phyloP scores from a whole-genome alignment of 2,888 invertebrate species.

The Halictus quadricinctus region DNA sequence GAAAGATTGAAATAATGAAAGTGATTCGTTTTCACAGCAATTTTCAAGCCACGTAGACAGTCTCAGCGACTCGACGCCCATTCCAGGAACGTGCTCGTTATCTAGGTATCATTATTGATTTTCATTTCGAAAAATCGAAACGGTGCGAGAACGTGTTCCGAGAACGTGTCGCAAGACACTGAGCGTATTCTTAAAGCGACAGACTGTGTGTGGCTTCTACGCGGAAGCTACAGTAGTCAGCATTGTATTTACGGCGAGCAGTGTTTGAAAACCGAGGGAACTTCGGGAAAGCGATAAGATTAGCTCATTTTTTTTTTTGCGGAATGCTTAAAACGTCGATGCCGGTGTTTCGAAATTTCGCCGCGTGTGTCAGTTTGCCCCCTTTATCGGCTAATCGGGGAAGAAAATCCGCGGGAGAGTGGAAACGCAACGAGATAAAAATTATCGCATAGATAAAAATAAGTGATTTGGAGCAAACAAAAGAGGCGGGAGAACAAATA shows the following conservation, averaged over 20 bases:
- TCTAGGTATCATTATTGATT: neutral
- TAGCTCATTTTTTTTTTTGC: neutral
- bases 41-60: neutral
- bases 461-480: neutral
- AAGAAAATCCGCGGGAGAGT: neutral
- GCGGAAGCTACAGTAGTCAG: neutral
- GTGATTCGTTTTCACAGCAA: neutral
- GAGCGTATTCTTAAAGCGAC: neutral
- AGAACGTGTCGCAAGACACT: neutral
- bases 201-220: neutral
- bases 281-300: neutral
- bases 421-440: neutral
- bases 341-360: neutral
- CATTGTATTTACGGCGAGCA: neutral
- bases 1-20: neutral
- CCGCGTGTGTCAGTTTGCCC: neutral
- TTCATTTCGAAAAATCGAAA: neutral
- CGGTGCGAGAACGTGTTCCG: neutral
- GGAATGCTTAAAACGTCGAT: neutral
- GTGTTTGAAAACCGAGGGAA: neutral
- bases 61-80: neutral
- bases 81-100: neutral
- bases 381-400: neutral
- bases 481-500: neutral
- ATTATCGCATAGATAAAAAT: neutral